Base-by-base conservation (phyloP, 2,113 vertebrate genomes). In the Passer domesticus region DNA sequence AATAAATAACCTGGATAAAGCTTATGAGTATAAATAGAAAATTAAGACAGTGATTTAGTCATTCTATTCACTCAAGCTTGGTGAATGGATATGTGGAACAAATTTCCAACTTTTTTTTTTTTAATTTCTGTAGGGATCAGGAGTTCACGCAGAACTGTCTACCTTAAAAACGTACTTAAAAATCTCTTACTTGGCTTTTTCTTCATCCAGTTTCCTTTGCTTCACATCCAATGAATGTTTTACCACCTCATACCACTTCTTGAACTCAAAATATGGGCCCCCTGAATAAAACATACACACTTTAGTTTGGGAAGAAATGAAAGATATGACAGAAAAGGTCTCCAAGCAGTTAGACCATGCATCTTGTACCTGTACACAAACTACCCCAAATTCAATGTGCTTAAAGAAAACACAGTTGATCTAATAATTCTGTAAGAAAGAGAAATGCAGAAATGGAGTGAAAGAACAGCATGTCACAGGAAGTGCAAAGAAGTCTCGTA, bases 181-280 rank as follows among this genome's bases (percentile, higher is more conserved):
- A 74, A 23, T 6, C 43, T 92, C 94, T 66, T 97, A 98, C 98
- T 97, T 98, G 89, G 98, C 98, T 79, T 87, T 96, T 89, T 97
- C 81, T 96, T 98, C 98, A 73, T 98, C 97, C 94, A 96, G 49
- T 59, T 97, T 96, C 87, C 79, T 96, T 70, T 97, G 96, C 73
- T 97, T 74, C 69, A 89, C 84, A 89, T 98, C 98, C 83, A 98
- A 35, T 55, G 87, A 55, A 67, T 55, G 84, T 92, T 97, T 98
- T 96, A 98, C 90, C 62, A 98, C 96, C 23, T 95, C 90, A 81
- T 98, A 98, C 98, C 98, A 98, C 76, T 98, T 98, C 92, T 90
- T 93, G 89, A 98, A 98, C 73, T 97, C 96, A 95, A 98, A 98
- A 94, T 96, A 96, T 0, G 86, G 97, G 52, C 19, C 22, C 72